Percentiles rank a stretch among this genome's conserved stretches.
These are phyloP conservation scores for Sesamia inferens DNA, from an alignment of 2,888 invertebrate species.

Conservation along the genomic window DNA sequence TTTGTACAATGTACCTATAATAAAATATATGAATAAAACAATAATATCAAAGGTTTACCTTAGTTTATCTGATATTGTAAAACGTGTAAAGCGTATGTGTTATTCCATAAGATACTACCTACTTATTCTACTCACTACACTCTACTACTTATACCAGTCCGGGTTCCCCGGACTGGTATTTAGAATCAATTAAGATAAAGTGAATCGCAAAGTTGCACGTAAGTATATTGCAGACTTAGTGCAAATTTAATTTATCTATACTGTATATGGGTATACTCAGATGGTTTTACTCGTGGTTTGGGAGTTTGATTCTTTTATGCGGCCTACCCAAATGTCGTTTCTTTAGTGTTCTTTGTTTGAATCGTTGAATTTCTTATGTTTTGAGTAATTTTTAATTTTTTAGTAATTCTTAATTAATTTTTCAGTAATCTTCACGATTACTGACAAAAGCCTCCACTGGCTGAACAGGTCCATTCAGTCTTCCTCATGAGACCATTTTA, in stretches of 20 bases:
- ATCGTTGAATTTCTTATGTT: not conserved
- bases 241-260: not conserved
- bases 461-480: not conserved
- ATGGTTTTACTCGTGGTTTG: not conserved
- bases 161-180: not conserved
- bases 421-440: too few species aligned
- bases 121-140: constrained; percentile 1
- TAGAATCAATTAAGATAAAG: constrained; percentile 1
- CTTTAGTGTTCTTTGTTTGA: not conserved
- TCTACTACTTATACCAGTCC: too few species aligned
- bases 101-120: constrained; percentile 2
- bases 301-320: not conserved
- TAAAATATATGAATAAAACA: not conserved
- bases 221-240: constrained; percentile 5
- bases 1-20: not conserved
- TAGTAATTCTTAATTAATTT: too few species aligned
- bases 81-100: constrained; percentile 8
- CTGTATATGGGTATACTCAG: constrained; percentile 3
- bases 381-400: too few species aligned
- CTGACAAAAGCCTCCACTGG: not conserved
- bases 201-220: constrained; percentile 18
- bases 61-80: not conserved
- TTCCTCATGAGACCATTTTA: not conserved
- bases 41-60: not conserved
- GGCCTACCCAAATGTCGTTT: not conserved